A percentile compares a stretch with the other conserved stretches of the same genome.
Evolutionary conservation across 2,797 vertebrate species (phyloP).

Genomic region (Characodon lateralis): DNA sequence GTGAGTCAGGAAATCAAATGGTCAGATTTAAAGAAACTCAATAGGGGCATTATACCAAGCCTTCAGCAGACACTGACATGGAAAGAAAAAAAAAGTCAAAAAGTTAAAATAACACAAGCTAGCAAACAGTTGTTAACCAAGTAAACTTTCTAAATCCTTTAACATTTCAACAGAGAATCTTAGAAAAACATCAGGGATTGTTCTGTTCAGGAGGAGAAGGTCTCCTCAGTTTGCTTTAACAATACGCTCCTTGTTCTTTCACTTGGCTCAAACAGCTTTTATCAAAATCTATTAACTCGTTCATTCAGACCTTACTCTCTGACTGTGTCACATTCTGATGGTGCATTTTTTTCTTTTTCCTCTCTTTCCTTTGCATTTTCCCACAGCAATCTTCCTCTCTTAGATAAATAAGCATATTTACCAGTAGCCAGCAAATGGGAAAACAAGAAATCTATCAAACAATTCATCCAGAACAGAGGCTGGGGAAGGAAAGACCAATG

Average conservation of each 20-base stretch:
- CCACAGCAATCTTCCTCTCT: conserved; percentile 47
- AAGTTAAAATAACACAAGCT: not conserved
- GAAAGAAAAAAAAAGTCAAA: not conserved
- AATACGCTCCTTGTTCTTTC: conserved; percentile 60
- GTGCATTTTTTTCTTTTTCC: not conserved
- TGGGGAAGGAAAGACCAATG: conserved; percentile 25
- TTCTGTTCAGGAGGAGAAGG: conserved; percentile 51
- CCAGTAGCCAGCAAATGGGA: conserved; percentile 43
- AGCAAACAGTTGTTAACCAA: conserved; percentile 6
- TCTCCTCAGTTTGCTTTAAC: conserved; percentile 36
- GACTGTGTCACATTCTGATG: conserved; percentile 30
- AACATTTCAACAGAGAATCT: conserved; percentile 37
- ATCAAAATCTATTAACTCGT: conserved; percentile 65
- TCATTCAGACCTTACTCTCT: conserved; percentile 50
- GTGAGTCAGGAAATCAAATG: not conserved
- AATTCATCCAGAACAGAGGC: conserved; percentile 23
- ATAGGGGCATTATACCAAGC: not conserved
- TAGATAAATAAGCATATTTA: conserved; percentile 60
- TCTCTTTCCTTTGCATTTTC: conserved; percentile 33
- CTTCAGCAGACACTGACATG: not conserved
- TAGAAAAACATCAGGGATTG: conserved; percentile 48
- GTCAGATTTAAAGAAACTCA: not conserved
- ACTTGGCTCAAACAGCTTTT: conserved; percentile 69
- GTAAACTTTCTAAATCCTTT: not conserved
- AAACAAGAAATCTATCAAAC: conserved; percentile 59